Evolutionary conservation across 2,113 vertebrate species (phyloP).

Genomic region (Aepyceros melampus): DNA sequence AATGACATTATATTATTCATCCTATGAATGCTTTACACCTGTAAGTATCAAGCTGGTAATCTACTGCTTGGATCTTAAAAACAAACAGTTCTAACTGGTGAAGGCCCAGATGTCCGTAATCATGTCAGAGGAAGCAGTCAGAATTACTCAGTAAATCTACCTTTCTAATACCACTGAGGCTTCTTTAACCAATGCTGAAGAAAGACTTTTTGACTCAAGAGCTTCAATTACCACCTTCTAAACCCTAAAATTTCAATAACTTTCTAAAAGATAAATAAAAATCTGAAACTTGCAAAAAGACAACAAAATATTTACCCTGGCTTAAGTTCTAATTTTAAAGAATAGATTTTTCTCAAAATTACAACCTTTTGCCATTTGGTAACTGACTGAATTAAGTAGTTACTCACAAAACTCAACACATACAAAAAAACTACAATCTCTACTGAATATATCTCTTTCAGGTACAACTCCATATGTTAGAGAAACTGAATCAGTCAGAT

Average conservation of each 20-base stretch:
- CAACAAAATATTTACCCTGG: slow-evolving; percentile 25
- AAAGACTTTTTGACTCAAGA: neutral
- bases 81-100: neutral
- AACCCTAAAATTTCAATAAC: neutral
- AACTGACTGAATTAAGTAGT: slow-evolving; percentile 30
- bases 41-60: neutral
- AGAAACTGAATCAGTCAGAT: neutral
- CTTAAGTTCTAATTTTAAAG: slow-evolving; percentile 32
- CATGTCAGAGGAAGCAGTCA: neutral
- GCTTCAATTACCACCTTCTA: slow-evolving; percentile 40
- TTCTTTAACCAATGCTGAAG: slow-evolving; percentile 1
- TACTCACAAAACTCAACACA: slow-evolving; percentile 25
- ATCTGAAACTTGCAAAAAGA: slow-evolving; percentile 28
- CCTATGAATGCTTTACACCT: neutral
- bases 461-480: neutral
- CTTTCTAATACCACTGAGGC: neutral
- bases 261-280: slow-evolving; percentile 29
- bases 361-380: slow-evolving; percentile 14
- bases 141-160: neutral
- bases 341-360: slow-evolving; percentile 38
- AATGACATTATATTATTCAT: neutral
- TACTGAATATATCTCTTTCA: slow-evolving; percentile 22
- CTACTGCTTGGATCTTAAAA: slow-evolving; percentile 20
- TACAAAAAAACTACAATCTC: neutral
- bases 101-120: neutral